Base-by-base conservation (phyloP, 2,888 invertebrate species). In the Synanthedon andrenaeformis region DNA sequence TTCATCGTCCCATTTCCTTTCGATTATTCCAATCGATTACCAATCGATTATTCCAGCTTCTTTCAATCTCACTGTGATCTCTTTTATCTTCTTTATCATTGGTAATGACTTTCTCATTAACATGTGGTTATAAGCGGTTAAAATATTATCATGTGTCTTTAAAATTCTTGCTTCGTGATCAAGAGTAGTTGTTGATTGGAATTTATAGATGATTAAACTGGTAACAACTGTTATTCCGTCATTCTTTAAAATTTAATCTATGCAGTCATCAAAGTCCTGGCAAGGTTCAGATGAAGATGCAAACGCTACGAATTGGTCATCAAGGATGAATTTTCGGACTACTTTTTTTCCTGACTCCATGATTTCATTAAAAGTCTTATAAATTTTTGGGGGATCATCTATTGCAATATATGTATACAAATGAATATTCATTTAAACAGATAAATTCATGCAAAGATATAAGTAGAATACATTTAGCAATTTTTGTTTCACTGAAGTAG, bases 341-440 rank as follows among this genome's bases (percentile, higher is more conserved):
- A 84, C 60, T 0, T 51, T 64, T 57, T 66, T 65, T 0, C 74
- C 75, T 1, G 83, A 82, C 13, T 58, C 51, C 58, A 72, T 70
- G 0, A 84, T 42, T 0, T 77, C 80, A 0, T 71, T 67, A 10
- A 72, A 73, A 0, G 72, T 76, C 57, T 64, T 70, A 2, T 72
- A 69, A 8, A 64, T 59, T 4, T 67, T 59, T 3, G 84, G 79
- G 17, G 84, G 79, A 0, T 62, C 59, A 14, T 62, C 62, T 12
- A 86, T 74, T 0, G 85, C 83, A 1, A 82, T 65, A 54, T 77
- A 83, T 0, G 76, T 73, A 63, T 73, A 84, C 41, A 84, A 60
- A 42, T 82, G 75, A 10, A 77, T 69, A 56, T 71, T 72, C 2
- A 82, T 62, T 48, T 79, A 86, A 3, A 70, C 70, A 1, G 77